Evolutionary conservation across 2,888 invertebrate species (phyloP), one percentile per base, ranked within the genome.

Genomic region (Keiferia lycopersicella): DNA sequence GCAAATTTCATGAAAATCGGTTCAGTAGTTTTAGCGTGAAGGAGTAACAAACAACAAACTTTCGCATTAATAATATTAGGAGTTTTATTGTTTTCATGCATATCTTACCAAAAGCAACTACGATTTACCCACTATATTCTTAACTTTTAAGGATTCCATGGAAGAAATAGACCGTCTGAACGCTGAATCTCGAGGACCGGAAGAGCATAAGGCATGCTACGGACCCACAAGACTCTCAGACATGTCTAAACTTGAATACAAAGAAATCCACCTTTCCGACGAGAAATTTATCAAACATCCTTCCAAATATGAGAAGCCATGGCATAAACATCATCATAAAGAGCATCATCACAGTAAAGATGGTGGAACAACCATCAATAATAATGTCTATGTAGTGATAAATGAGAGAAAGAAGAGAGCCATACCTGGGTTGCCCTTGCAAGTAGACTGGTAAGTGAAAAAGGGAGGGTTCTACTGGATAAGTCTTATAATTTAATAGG

Each of bases 171-270:
- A 92, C 1, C 72, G 78, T 64, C 79, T 94, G 12, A 94, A 93
- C 66, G 74, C 82, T 0, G 77, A 71, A 16, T 80, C 92, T 30
- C 68, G 77, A 68, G 87, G 90, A 11, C 83, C 87, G 10, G 88
- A 87, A 0, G 68, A 80, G 0, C 78, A 74, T 18, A 77, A 85
- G 73, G 94, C 94, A 0, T 77, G 81, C 26, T 94, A 93, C 81
- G 95, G 95, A 2, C 74, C 94, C 0, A 95, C 94, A 0, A 87
- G 87, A 63, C 93, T 93, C 67, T 93, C 95, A 4, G 94, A 95
- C 72, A 86, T 95, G 82, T 94, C 94, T 7, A 89, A 91, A 69
- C 82, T 89, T 8, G 95, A 95, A 78, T 95, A 94, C 73, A 82
- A 81, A 74, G 86, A 89, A 0, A 72, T 88, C 18, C 92, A 93